Evolutionary conservation across 2,888 invertebrate species (phyloP), one percentile per base, ranked within the genome.

Genomic region (Tinea semifulvella): DNA sequence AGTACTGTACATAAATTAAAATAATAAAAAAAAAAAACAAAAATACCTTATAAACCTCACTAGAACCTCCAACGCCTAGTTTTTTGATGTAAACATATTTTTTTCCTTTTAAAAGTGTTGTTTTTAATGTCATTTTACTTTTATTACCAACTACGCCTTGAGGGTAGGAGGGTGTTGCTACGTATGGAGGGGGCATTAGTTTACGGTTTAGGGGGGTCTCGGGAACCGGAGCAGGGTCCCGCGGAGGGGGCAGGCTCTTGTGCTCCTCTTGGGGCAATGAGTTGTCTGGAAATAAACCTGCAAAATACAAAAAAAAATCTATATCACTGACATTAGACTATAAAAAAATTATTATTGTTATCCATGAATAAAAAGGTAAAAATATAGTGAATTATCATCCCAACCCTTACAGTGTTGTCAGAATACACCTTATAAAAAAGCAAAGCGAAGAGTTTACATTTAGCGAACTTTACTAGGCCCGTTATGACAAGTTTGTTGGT

Each of bases 21-120:
- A 22, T 22, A 22, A 22, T 22, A 5, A 22, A 22, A 22, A 22
- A 8, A 11, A 40, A 40, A 20, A 40, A n/a, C 10, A 22, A 28
- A 17, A 27, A 26, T 52, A 77, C 85, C 65, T 85, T 82, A 45
- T 83, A 89, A 2, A 96, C 96, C 66, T 91, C 88, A 58, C 95
- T 93, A 45, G 94, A 94, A 28, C 96, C 96, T n/a, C 96, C 96
- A 54, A 84, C 86, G 0, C 97, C 97, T 39, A 96, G 72, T 55
- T 87, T 83, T 50, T 88, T 89, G 10, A 92, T 75, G 43, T 92
- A 84, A 49, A 85, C 74, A 67, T 94, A 97, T 18, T 86, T 84
- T 42, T 84, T 85, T 17, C 85, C 84, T 50, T 93, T 93, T 1
- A 96, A 89, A 26, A 57, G 67, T 10, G 88, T 76, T 11, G 77